These are phyloP conservation scores for Augochlora pura DNA, from an alignment of 1,140 invertebrate species.

Conservation along the genomic window DNA sequence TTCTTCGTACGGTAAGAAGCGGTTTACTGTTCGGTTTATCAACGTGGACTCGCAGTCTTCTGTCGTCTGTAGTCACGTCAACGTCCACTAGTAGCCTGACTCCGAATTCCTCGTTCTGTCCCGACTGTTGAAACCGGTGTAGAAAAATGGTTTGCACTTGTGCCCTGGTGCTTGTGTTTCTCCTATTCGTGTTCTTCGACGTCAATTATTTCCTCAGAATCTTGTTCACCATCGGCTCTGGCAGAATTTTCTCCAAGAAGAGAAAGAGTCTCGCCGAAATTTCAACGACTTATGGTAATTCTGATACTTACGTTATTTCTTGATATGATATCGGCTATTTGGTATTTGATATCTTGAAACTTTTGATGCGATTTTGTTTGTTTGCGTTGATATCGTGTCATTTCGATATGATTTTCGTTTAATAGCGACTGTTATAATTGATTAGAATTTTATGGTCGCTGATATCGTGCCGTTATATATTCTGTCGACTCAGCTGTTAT, in stretches of 20 bases:
- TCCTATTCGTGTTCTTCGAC: slow-evolving; percentile 88
- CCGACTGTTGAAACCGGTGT: neutral
- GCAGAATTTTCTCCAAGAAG: slow-evolving; percentile 85
- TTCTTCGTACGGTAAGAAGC: neutral
- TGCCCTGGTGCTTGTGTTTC: slow-evolving; percentile 76
- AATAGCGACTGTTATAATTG: too few relatives aligned
- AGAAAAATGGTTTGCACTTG: slow-evolving; percentile 72
- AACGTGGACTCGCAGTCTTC: slow-evolving; percentile 29
- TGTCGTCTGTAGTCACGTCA: slow-evolving; percentile 17
- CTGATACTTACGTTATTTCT: too few relatives aligned
- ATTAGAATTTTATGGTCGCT: too few relatives aligned
- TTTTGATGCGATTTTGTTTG: too few relatives aligned
- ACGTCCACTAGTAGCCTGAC: slow-evolving; percentile 13
- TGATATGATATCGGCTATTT: too few relatives aligned
- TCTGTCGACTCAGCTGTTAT: too few relatives aligned
- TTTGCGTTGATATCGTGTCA: too few relatives aligned
- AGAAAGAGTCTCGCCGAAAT: slow-evolving; percentile 84
- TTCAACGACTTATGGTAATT: slow-evolving; percentile 85
- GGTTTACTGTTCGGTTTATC: slow-evolving; percentile 13
- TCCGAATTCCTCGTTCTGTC: neutral
- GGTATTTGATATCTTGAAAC: too few relatives aligned
- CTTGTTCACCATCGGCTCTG: slow-evolving; percentile 83
- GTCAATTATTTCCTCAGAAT: slow-evolving; percentile 89
- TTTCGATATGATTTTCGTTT: too few relatives aligned
- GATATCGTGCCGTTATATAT: too few relatives aligned